phyloP scores from a whole-genome alignment of 2,797 vertebrate genomes.

The Sebastes ruberrimus region DNA sequence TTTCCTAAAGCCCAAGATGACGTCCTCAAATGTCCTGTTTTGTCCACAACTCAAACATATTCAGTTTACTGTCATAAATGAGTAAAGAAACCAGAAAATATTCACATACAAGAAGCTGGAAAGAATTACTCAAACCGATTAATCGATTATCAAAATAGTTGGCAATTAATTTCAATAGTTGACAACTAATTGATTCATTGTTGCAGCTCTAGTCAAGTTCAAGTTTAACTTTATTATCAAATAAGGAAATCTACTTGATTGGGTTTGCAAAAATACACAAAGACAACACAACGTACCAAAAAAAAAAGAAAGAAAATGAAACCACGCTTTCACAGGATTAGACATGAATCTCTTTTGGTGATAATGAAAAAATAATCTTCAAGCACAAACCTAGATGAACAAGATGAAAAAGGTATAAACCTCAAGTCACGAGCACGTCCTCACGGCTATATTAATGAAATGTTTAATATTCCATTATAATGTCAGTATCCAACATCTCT shows the following conservation, averaged over 20 bases:
- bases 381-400: not conserved
- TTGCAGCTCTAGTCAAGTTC: not conserved
- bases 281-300: not conserved
- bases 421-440: not conserved
- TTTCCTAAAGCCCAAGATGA: too few relatives aligned
- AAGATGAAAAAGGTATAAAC: not conserved
- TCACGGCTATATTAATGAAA: not conserved
- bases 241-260: not conserved
- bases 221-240: not conserved
- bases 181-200: too few relatives aligned
- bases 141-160: too few relatives aligned
- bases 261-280: not conserved
- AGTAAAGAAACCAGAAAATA: too few relatives aligned
- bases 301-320: not conserved
- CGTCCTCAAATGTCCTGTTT: too few relatives aligned
- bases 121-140: too few relatives aligned
- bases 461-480: not conserved
- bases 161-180: too few relatives aligned
- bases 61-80: too few relatives aligned
- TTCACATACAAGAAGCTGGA: too few relatives aligned
- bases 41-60: too few relatives aligned
- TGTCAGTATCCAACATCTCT: not conserved
- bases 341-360: slow-evolving; percentile 7
- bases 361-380: slow-evolving; percentile 26
- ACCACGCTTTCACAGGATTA: slow-evolving; percentile 18